Base-by-base conservation (phyloP, 1,140 invertebrate species). In the Daktulosphaira vitifoliae region DNA sequence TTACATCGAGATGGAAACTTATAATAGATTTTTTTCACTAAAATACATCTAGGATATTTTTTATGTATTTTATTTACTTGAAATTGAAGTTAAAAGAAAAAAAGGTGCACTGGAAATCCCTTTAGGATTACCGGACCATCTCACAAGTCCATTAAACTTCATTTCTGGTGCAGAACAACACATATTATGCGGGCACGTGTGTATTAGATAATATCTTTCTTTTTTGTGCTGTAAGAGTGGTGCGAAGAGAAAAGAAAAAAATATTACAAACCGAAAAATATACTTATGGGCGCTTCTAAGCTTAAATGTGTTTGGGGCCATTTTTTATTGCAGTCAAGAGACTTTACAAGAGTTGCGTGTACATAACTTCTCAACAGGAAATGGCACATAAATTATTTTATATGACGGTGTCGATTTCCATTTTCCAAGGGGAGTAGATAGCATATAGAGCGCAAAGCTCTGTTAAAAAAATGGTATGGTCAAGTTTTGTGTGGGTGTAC, bases 371-470 rank as follows among this genome's bases (percentile, higher is more conserved):
- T 62, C 56, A 48, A 46, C 56, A 62, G 56, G 42, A 62, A 62
- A 62, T 26, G 56, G 42, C 39, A 62, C 42, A 62, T 62, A 62
- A 62, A 62, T 62, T 62, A 62, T 62, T 46, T 62, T 62, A 62
- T 62, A 62, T 33, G 56, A 62, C 42, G 42, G 56, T 62, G 56
- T 62, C 42, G 56, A 62, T 62, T 62, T 62, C 56, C 56, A 62
- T 62, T 62, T 62, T 62, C 16, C 42, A 11, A 29, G 42, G 25
- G 56, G 42, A 18, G 56, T n/a, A 25, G 15, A 44, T 11, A 22
- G 6, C 7, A 33, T 44, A 38, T 22, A 18, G 15, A 6, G 3
- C n/a, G 6, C 37, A 46, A 22, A 33, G 25, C 18, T 23, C 6
- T 23, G 29, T n/a, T n/a, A 44, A 44, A 44, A 44, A 62, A 62